Base-by-base conservation (phyloP, 2,797 vertebrate species). In the Megaceryle alcyon region DNA sequence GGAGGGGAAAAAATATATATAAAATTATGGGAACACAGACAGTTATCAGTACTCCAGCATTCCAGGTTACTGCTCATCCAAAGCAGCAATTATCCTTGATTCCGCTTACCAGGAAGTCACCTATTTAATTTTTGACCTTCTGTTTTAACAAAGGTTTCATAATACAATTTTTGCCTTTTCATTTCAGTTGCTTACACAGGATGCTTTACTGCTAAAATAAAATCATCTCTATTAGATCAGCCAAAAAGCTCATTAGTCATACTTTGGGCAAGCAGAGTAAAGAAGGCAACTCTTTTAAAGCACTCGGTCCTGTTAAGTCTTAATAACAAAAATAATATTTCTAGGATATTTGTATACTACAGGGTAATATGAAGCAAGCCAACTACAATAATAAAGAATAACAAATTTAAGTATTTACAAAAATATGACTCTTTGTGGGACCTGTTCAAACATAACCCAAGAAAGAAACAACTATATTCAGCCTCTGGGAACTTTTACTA, bases 401-500 rank as follows among this genome's bases (percentile, higher is more conserved):
- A 91, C 70, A 77, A 76, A 91, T 77, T 88, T 83, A 83, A 86
- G 63, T 80, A 82, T 86, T 91, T 73, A 86, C 14, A 88, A 86
- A 94, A 75, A 37, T 43, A 59, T 16, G 28, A 33, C n/a, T 86
- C 89, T 92, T 88, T 90, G 86, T 78, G 59, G 39, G 70, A 94
- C 84, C 60, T 90, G 60, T 68, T 95, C 63, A 94, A 94, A 94
- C 19, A 91, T 68, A 95, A 92, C 17, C 49, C 57, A 79, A 69
- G 85, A 84, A 96, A 93, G 61, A 91, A 94, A 56, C 19, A 90
- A 76, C 59, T 84, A 82, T 60, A 92, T 88, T 92, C 82, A 92
- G 80, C 87, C 91, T 84, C 73, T 91, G 92, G 85, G 82, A 96
- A 90, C 80, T 92, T 92, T 49, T 90, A 51, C 76, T 72, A 91